These are phyloP conservation scores for Drosophila fulvimacula DNA, from an alignment of 2,888 invertebrate genomes.

Conservation along the genomic window DNA sequence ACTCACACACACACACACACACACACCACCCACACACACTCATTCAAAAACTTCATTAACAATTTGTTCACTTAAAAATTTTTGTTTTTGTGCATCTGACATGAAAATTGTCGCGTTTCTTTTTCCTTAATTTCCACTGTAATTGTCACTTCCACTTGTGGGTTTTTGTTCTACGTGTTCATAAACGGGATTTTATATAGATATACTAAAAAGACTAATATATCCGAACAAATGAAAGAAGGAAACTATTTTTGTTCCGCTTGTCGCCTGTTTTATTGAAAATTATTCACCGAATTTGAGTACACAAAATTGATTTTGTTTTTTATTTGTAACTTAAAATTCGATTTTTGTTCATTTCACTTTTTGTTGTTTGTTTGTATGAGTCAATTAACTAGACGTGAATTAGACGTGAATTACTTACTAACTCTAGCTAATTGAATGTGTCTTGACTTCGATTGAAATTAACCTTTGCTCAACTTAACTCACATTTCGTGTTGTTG, in stretches of 20 bases:
- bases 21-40: not conserved
- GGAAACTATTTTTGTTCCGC: constrained; percentile 85
- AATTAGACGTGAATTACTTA: constrained; percentile 54
- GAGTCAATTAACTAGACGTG: constrained; percentile 52
- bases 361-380: constrained; percentile 37
- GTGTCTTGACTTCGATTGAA: constrained; percentile 32
- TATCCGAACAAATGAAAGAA: constrained; percentile 49
- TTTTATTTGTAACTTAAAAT: constrained; percentile 14
- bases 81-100: constrained; percentile 28
- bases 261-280: constrained; percentile 84
- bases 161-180: constrained; percentile 14
- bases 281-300: constrained; percentile 31
- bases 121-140: constrained; percentile 1
- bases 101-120: constrained; percentile 29
- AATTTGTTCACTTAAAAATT: constrained; percentile 16
- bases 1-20: not conserved
- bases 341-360: constrained; percentile 22
- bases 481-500: constrained; percentile 30
- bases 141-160: constrained; percentile 3
- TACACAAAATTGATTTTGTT: constrained; percentile 41
- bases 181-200: constrained; percentile 31
- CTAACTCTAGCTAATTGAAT: constrained; percentile 70
- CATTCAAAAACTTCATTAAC: constrained; percentile 35
- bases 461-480: constrained; percentile 11
- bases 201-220: constrained; percentile 8